Evolutionary conservation across 2,797 vertebrate genomes (phyloP).

Genomic region (Tachyglossus aculeatus): DNA sequence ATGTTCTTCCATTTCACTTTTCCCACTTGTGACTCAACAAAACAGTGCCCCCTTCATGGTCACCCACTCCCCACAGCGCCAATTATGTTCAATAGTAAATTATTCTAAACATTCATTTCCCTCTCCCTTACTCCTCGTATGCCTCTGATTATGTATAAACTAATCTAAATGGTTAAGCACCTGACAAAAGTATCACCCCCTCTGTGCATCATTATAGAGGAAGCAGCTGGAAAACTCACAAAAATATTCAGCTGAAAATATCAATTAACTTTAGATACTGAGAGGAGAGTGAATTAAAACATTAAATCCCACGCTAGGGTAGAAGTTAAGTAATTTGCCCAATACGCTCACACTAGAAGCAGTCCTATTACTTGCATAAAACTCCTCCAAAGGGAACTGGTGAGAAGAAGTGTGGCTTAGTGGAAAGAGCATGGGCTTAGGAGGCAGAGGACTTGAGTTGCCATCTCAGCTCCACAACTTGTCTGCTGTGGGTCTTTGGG

Average conservation of each 20-base stretch:
- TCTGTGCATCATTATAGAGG: neutral
- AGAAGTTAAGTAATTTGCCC: neutral
- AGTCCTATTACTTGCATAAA: neutral
- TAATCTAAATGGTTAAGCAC: neutral
- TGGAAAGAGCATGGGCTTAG: neutral
- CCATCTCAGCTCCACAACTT: too few species aligned
- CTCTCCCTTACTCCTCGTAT: neutral
- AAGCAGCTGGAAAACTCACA: neutral
- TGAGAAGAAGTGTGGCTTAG: neutral
- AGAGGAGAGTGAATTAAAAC: neutral
- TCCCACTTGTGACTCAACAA: constrained; percentile 6
- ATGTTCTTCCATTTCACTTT: neutral
- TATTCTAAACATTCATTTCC: constrained; percentile 16
- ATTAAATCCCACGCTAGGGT: neutral
- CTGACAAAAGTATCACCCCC: neutral
- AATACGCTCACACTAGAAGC: neutral
- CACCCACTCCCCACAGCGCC: too few species aligned
- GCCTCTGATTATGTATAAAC: neutral
- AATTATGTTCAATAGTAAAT: constrained; percentile 16
- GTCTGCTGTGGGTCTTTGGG: too few species aligned
- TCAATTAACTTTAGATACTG: neutral
- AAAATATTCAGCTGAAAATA: constrained; percentile 11
- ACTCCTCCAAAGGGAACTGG: neutral
- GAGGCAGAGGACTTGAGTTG: too few species aligned
- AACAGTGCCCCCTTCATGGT: neutral